A percentile compares a stretch with the other conserved stretches of the same genome.
Evolutionary conservation across 2,113 vertebrate species (phyloP).

Genomic region (Platysternon megacephalum): DNA sequence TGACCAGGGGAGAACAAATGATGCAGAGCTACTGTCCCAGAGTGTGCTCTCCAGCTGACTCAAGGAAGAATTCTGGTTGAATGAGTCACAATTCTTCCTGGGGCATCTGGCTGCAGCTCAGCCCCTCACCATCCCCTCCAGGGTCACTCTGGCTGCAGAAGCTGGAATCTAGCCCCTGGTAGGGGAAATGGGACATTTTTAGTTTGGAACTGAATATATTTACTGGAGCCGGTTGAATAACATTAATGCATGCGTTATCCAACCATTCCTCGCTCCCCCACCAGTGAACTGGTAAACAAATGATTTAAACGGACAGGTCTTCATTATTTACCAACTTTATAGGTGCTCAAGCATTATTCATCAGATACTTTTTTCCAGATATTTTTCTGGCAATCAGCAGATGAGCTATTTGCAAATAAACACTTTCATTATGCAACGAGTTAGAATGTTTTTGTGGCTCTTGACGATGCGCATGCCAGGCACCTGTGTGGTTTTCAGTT

Average conservation of each 20-base stretch:
- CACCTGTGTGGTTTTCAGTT: neutral
- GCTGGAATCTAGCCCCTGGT: neutral
- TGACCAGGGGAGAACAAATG: too few relatives aligned
- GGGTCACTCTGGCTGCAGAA: neutral
- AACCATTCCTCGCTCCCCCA: neutral
- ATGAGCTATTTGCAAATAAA: neutral
- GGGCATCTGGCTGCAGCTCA: neutral
- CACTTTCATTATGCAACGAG: neutral
- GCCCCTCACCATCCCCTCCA: neutral
- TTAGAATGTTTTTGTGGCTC: neutral
- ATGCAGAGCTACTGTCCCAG: too few relatives aligned
- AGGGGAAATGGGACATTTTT: neutral
- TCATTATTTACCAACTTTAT: neutral
- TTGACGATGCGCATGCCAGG: neutral
- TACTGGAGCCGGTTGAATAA: neutral
- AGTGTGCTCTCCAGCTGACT: too few relatives aligned
- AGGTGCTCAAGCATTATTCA: neutral
- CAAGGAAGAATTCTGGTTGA: neutral
- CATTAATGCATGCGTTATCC: neutral
- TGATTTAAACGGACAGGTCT: neutral
- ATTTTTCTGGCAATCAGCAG: neutral
- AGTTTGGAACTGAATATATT: neutral
- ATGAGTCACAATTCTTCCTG: neutral
- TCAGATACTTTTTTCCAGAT: neutral
- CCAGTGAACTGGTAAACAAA: neutral